phyloP scores from a whole-genome alignment of 1,140 invertebrate genomes.

The Mylabris phalerata region DNA sequence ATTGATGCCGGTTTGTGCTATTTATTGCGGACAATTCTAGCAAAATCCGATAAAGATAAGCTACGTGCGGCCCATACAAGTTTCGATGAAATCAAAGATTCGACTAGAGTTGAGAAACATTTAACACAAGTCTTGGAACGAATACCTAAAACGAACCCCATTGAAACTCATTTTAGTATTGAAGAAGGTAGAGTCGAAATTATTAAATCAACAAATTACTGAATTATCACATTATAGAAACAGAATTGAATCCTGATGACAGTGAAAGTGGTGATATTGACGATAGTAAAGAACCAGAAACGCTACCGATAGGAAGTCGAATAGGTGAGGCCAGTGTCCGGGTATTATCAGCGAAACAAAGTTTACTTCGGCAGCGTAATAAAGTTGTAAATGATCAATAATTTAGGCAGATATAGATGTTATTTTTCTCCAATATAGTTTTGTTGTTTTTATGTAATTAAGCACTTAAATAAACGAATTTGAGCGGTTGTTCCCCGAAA shows the following conservation, averaged over 20 bases:
- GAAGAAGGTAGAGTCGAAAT: conserved; percentile 8
- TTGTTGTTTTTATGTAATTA: too few relatives aligned
- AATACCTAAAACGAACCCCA: conserved; percentile 28
- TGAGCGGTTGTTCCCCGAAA: too few relatives aligned
- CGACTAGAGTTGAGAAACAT: conserved; percentile 53
- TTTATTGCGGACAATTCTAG: conserved; percentile 47
- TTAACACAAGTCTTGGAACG: conserved; percentile 50
- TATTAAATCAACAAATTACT: neutral
- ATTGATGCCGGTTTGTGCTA: conserved; percentile 48
- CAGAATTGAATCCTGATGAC: neutral
- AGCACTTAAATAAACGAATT: too few relatives aligned
- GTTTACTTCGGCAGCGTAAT: conserved; percentile 24
- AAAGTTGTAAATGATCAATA: conserved; percentile 13
- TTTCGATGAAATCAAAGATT: conserved; percentile 47
- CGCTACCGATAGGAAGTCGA: conserved; percentile 31
- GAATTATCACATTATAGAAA: neutral
- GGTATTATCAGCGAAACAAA: conserved; percentile 32
- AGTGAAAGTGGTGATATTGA: conserved; percentile 2
- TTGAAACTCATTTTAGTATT: conserved; percentile 2
- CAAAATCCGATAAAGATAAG: conserved; percentile 45
- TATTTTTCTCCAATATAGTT: too few relatives aligned
- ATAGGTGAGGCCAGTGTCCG: conserved; percentile 34
- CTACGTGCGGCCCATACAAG: conserved; percentile 41
- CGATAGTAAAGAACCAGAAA: conserved; percentile 5
- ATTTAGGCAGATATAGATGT: too few relatives aligned